Evolutionary conservation across 1,140 invertebrate species (phyloP).

Genomic region (Tetramorium simillimum): DNA sequence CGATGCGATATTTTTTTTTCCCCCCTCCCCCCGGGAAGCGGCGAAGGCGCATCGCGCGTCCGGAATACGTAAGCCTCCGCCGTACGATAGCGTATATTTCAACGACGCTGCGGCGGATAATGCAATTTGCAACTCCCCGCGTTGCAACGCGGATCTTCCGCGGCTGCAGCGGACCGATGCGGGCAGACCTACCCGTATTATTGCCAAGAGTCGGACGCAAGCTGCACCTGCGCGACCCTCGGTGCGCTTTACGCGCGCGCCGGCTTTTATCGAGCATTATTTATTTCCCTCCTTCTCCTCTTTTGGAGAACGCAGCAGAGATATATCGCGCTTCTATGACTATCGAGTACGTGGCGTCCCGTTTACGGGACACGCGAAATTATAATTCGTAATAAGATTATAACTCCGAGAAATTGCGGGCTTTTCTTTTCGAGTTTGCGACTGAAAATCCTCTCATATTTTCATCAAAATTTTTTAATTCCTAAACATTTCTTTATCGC

Average conservation of each 20-base stretch:
- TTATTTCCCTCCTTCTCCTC: constrained; percentile 43
- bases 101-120: constrained; percentile 51
- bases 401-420: neutral
- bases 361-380: neutral
- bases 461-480: neutral
- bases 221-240: constrained; percentile 63
- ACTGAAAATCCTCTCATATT: neutral
- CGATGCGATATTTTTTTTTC: constrained; percentile 12
- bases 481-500: neutral
- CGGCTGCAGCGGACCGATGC: constrained; percentile 57
- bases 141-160: constrained; percentile 42
- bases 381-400: constrained; percentile 2
- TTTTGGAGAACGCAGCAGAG: constrained; percentile 26
- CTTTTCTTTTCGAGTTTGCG: neutral
- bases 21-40: neutral
- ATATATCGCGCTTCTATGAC: neutral
- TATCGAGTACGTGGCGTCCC: constrained; percentile 4
- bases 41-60: neutral
- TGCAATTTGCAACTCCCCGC: constrained; percentile 53
- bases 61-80: neutral
- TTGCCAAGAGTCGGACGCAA: constrained; percentile 53
- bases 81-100: neutral
- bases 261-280: constrained; percentile 60
- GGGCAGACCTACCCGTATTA: constrained; percentile 70
- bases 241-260: constrained; percentile 54